Evolutionary conservation across 2,113 vertebrate species (phyloP).

Genomic region (Phalacrocorax pelagicus): DNA sequence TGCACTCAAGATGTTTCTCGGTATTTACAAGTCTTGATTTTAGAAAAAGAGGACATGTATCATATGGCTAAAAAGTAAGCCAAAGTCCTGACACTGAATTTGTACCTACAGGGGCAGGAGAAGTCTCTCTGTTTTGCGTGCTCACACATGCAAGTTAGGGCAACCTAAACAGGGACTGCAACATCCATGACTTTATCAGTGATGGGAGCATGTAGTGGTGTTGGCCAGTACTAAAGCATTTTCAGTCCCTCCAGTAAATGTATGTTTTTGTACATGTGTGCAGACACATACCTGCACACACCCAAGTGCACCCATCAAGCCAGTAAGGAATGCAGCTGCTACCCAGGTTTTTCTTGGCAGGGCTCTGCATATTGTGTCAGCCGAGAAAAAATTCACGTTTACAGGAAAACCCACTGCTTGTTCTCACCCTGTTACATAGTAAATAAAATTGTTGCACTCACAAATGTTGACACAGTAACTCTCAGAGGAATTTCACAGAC

Average conservation of each 20-base stretch:
- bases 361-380: neutral
- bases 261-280: neutral
- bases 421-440: neutral
- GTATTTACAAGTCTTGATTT: neutral
- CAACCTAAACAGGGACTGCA: neutral
- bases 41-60: neutral
- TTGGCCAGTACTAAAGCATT: neutral
- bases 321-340: neutral
- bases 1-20: neutral
- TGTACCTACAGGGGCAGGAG: neutral
- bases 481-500: neutral
- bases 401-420: constrained; percentile 24
- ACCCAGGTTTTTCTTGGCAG: neutral
- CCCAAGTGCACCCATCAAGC: neutral
- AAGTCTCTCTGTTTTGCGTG: neutral
- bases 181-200: neutral
- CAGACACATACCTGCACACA: neutral
- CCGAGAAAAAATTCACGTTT: constrained; percentile 43
- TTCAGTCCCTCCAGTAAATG: neutral
- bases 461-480: neutral
- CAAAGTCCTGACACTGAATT: neutral
- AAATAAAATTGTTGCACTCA: constrained; percentile 34
- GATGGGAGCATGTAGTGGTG: neutral
- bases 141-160: neutral
- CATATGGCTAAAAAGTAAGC: neutral